These are phyloP conservation scores for Osmerus mordax DNA, from an alignment of 2,113 vertebrate species.

Conservation along the genomic window DNA sequence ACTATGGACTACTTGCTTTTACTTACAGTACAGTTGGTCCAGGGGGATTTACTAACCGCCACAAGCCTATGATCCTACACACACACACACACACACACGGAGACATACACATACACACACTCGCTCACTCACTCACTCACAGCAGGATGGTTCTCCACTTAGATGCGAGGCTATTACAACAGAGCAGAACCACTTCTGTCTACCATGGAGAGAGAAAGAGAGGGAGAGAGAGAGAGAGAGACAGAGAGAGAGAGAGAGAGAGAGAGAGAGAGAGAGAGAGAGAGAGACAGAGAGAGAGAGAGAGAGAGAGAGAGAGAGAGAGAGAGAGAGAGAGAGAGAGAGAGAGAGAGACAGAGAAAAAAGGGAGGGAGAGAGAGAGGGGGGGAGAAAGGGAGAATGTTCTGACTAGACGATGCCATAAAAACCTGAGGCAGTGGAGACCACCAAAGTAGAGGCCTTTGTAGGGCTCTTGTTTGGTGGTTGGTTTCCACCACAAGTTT, in stretches of 20 bases:
- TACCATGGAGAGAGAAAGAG: constrained; percentile 23
- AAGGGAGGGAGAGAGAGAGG: constrained; percentile 20
- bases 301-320: too few species aligned
- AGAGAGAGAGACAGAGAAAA: too few species aligned
- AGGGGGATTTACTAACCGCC: too few species aligned
- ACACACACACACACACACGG: neutral
- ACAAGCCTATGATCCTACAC: neutral
- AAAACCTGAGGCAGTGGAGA: constrained; percentile 44
- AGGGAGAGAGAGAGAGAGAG: constrained; percentile 9
- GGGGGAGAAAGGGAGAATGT: constrained; percentile 7
- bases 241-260: neutral
- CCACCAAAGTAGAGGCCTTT: constrained; percentile 57
- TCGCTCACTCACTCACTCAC: neutral
- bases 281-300: too few species aligned
- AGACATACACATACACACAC: neutral
- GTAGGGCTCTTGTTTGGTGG: constrained; percentile 30
- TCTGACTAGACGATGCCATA: constrained; percentile 51
- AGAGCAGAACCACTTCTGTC: constrained; percentile 32
- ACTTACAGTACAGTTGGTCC: too few species aligned
- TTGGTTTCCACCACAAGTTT: constrained; percentile 23
- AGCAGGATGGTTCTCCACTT: constrained; percentile 27
- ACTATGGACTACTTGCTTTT: too few species aligned
- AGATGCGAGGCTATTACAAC: constrained; percentile 42
- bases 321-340: too few species aligned
- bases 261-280: too few species aligned